phyloP scores from a whole-genome alignment of 2,113 vertebrate species.

The Ranitomeya variabilis region DNA sequence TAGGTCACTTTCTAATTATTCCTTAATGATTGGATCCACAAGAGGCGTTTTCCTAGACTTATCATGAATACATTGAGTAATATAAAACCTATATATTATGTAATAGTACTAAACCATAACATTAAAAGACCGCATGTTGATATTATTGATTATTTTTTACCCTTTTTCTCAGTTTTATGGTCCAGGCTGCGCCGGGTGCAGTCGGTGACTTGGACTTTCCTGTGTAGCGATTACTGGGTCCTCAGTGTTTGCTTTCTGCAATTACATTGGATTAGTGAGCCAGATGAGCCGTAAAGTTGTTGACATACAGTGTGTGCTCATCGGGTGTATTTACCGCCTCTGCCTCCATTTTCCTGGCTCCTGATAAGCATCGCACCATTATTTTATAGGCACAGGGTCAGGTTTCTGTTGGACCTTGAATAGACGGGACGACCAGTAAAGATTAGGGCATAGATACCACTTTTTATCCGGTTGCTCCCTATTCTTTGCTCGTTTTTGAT shows the following conservation, averaged over 20 bases:
- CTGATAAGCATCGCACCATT: neutral
- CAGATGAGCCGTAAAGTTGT: constrained; percentile 3
- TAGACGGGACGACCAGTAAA: neutral
- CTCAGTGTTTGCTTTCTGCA: constrained; percentile 8
- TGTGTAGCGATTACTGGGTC: neutral
- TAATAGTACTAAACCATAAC: no score
- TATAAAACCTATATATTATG: no score
- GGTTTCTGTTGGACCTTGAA: neutral
- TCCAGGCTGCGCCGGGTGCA: neutral
- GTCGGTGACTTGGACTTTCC: neutral
- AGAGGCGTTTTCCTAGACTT: no score
- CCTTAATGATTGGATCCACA: no score
- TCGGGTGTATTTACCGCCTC: neutral
- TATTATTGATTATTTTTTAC: neutral
- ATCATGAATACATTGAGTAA: no score
- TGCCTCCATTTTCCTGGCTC: neutral
- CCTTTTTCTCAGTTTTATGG: neutral
- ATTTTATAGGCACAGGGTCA: neutral
- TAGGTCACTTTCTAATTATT: no score
- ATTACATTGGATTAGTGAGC: neutral
- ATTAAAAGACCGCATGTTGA: neutral
- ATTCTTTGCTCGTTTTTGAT: neutral
- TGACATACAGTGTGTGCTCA: constrained; percentile 20
- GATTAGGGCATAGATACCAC: neutral
- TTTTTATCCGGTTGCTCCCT: neutral